Evolutionary conservation across 2,797 vertebrate species (phyloP).

Genomic region (Notolabrus celidotus): DNA sequence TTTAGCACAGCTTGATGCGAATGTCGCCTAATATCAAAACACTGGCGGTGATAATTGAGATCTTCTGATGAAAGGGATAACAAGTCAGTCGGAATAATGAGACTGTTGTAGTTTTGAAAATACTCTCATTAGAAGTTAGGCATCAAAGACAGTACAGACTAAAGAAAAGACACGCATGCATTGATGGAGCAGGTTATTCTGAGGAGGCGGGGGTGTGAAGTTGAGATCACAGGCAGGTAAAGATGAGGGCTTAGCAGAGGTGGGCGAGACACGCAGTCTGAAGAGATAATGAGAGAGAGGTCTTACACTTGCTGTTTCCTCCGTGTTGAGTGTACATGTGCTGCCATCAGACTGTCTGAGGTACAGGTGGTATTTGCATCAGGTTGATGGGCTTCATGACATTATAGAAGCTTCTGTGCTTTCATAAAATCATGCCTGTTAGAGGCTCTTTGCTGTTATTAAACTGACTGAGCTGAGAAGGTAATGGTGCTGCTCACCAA

Average conservation of each 20-base stretch:
- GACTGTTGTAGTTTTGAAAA: background rate
- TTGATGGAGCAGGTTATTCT: slow-evolving; percentile 13
- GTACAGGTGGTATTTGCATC: slow-evolving; percentile 6
- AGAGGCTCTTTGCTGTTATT: too few relatives aligned
- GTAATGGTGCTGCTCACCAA: too few relatives aligned
- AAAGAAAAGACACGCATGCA: background rate
- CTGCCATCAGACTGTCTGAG: slow-evolving; percentile 15
- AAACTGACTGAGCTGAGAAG: too few relatives aligned
- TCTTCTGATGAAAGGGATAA: slow-evolving; percentile 19
- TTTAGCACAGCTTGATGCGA: slow-evolving; percentile 11
- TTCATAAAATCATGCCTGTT: too few relatives aligned
- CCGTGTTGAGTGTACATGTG: background rate
- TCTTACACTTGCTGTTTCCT: slow-evolving; percentile 9
- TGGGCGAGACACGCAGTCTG: slow-evolving; percentile 17
- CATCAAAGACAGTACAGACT: background rate
- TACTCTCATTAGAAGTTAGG: background rate
- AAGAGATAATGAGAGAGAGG: slow-evolving; percentile 45
- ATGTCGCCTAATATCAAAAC: slow-evolving; percentile 6
- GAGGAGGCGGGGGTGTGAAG: slow-evolving; percentile 29
- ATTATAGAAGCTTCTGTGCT: background rate
- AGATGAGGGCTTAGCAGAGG: slow-evolving; percentile 12
- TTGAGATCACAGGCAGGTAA: slow-evolving; percentile 29
- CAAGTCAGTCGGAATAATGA: slow-evolving; percentile 8
- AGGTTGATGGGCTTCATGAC: slow-evolving; percentile 1
- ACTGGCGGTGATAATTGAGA: background rate